Conservation (phyloP, 2,888 invertebrate genomes). For the Meloe dianella region DNA sequence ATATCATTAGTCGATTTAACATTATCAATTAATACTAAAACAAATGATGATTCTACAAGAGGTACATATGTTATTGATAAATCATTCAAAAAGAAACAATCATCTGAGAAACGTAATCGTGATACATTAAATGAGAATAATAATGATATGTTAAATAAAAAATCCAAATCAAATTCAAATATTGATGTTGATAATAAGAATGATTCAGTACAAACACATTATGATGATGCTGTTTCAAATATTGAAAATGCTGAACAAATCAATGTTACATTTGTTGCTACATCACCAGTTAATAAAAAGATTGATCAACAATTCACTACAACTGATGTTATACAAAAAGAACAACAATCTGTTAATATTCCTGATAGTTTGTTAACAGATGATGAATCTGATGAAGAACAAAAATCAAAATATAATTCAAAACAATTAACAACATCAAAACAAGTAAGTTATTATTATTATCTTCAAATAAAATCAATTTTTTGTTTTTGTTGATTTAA, state of each 20-base stretch:
- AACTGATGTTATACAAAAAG: conserved; percentile 39
- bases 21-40: conserved; percentile 29
- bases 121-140: conserved; percentile 2
- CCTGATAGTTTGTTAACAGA: conserved; percentile 42
- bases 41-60: conserved; percentile 19
- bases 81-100: conserved; percentile 22
- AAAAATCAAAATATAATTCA: conserved; percentile 26
- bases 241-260: conserved; percentile 25
- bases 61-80: conserved; percentile 23
- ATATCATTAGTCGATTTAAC: conserved; percentile 18
- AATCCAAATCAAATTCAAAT: conserved; percentile 34
- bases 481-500: conserved; percentile 36
- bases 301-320: conserved; percentile 21
- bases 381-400: conserved; percentile 40
- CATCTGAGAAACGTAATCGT: conserved; percentile 18
- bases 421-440: conserved; percentile 34
- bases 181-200: conserved; percentile 20
- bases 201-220: conserved; percentile 50
- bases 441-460: conserved; percentile 17
- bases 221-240: conserved; percentile 58
- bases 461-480: background rate
- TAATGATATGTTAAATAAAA: conserved; percentile 30
- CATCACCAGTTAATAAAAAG: background rate
- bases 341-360: background rate
- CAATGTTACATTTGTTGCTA: conserved; percentile 30